Evolutionary conservation across 2,113 vertebrate species (phyloP), one percentile per base, ranked within the genome.

Genomic region (Cygnus buccinator): DNA sequence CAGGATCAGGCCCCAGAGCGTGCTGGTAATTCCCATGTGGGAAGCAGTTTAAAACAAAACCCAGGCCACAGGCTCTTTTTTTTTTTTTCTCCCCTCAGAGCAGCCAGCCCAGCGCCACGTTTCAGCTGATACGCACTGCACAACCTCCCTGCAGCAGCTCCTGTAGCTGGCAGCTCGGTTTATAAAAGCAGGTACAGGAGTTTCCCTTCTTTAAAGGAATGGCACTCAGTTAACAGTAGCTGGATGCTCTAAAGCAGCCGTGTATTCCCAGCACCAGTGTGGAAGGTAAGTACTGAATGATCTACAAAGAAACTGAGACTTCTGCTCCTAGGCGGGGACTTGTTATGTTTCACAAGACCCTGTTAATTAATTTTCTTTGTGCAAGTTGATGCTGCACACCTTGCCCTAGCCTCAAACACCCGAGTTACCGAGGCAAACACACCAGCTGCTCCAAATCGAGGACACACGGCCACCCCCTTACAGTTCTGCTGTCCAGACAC

Each of bases 101-200:
- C 1, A 0, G 21, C 55, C 55, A 62, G 61, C 61, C 55, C 14
- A 1, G 61, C 66, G 52, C 46, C 81, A 68, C 20, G 41, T 55
- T 26, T 35, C n/a, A 37, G 78, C 1, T 17, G 57, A 37, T 4
- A 6, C 0, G 23, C 31, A 28, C 14, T 52, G 52, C 87, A 76
- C 78, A 80, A 15, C 31, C 55, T n/a, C 78, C 50, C 44, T 9
- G 8, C 2, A 12, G 1, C 3, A 72, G 75, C 84, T 54, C 43
- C 71, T 26, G 1, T 10, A 25, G 6, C 21, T 21, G 44, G 52
- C 55, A 55, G 72, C 43, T 68, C 33, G 0, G 29, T 22, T 37
- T n/a, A 33, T 31, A 31, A 3, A 2, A 1, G 8, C 1, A 25
- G 44, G 11, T 44, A 9, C 3, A 21, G 71, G 37, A 28, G 39